Base-by-base conservation (phyloP, 2,888 invertebrate species). In the Gari tellinella region DNA sequence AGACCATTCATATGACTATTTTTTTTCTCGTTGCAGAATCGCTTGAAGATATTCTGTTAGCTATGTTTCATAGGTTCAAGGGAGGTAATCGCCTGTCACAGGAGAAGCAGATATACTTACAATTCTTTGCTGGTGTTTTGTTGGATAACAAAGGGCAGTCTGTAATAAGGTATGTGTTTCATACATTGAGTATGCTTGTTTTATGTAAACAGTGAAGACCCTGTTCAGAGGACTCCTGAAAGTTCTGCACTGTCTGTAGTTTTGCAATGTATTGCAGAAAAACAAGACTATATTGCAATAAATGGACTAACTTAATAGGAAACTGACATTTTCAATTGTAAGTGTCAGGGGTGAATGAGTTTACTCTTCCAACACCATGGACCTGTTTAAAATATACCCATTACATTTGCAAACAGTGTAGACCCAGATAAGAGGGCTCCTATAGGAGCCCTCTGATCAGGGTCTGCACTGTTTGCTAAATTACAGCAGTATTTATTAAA, bases 41-140 rank as follows among this genome's bases (percentile, higher is more conserved):
- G 12, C 21, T 80, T 40, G 62, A 58, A 3, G 56, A 62, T 23
- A 17, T 83, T 8, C 38, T 86, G 38, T 53, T 43, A 5, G 65
- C 43, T n/a, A 53, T 67, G 21, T 65, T 74, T 19, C 12, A 52
- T 12, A 69, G 81, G 31, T 86, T 76, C 63, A 65, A 66, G 40
- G 17, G 25, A 21, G 80, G 78, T 15, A 76, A 80, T 49, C 67
- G 58, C 1, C 51, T 81, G 15, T 84, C 85, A 12, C 48, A 61
- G 15, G 83, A 85, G 62, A 83, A 84, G 66, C 70, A 48, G 23
- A 55, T 74, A 4, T 75, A 77, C 40, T 49, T 85, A 17, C 37
- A 80, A 2, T 85, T 83, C 56, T 81, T 85, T 53, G 65, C 83
- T 10, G 67, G 66, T 2, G 41, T 72, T 21, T 45, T 78, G 15